These are phyloP conservation scores for Engraulis encrasicolus DNA, from an alignment of 2,113 vertebrate genomes.

Conservation along the genomic window DNA sequence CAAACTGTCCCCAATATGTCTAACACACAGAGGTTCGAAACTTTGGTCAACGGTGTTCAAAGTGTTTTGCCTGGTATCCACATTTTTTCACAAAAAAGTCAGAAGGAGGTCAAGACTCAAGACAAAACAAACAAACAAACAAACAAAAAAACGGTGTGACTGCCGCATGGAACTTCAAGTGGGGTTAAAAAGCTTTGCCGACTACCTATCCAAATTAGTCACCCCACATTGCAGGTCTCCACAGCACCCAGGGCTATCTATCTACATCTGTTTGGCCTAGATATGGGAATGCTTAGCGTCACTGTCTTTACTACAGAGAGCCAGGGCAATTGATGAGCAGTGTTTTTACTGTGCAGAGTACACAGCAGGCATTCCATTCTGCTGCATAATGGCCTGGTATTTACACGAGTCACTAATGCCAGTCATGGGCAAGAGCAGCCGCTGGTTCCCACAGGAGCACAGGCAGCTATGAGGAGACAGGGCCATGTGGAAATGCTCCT, in stretches of 20 bases:
- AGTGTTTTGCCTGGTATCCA: neutral
- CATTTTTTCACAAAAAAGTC: neutral
- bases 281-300: neutral
- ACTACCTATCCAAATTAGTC: neutral
- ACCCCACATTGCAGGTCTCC: neutral
- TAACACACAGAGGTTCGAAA: neutral
- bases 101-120: too few relatives aligned
- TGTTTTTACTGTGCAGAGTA: neutral
- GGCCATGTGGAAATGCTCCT: neutral
- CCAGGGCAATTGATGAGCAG: neutral
- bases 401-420: neutral
- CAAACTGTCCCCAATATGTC: neutral
- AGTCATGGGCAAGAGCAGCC: neutral
- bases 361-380: neutral
- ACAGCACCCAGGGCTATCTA: neutral
- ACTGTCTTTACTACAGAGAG: neutral
- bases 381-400: constrained; percentile 9
- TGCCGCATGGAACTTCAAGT: neutral
- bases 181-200: neutral
- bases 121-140: too few relatives aligned
- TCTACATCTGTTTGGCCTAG: neutral
- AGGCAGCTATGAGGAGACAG: neutral
- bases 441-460: neutral
- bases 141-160: too few relatives aligned
- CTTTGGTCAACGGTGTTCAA: neutral